Percentiles rank a stretch among this genome's conserved stretches.
Conservation (phyloP, 2,113 vertebrate species). For the Trogon melanurus region DNA sequence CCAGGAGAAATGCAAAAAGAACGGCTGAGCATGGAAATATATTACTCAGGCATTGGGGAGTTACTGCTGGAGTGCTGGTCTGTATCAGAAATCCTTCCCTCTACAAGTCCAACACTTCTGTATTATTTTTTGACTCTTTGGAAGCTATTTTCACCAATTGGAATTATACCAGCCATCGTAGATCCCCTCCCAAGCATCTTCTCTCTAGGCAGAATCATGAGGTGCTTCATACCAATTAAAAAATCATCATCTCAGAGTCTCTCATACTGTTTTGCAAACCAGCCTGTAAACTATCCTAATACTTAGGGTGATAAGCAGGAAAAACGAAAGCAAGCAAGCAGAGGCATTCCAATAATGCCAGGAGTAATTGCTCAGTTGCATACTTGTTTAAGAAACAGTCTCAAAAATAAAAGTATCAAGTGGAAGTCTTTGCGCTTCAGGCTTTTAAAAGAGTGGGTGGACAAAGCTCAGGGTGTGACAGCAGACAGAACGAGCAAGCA, state of each 20-base stretch:
- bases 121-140: background rate
- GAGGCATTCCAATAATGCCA: constrained; percentile 14
- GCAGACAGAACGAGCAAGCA: background rate
- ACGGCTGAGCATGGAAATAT: background rate
- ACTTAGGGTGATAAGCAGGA: constrained; percentile 28
- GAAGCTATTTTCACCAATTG: constrained; percentile 16
- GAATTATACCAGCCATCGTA: background rate
- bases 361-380: background rate
- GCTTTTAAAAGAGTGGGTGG: background rate
- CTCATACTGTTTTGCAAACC: constrained; percentile 33
- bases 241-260: background rate
- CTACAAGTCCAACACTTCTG: background rate
- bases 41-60: background rate
- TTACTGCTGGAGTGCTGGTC: background rate
- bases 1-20: background rate
- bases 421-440: background rate
- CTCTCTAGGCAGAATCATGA: background rate
- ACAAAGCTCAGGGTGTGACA: background rate
- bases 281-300: constrained; percentile 47
- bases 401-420: background rate
- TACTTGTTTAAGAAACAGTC: background rate
- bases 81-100: background rate
- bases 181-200: background rate
- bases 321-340: constrained; percentile 18
- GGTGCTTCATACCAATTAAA: constrained; percentile 37